These are phyloP conservation scores for Anhinga rufa DNA, from an alignment of 2,113 vertebrate species.

Conservation along the genomic window DNA sequence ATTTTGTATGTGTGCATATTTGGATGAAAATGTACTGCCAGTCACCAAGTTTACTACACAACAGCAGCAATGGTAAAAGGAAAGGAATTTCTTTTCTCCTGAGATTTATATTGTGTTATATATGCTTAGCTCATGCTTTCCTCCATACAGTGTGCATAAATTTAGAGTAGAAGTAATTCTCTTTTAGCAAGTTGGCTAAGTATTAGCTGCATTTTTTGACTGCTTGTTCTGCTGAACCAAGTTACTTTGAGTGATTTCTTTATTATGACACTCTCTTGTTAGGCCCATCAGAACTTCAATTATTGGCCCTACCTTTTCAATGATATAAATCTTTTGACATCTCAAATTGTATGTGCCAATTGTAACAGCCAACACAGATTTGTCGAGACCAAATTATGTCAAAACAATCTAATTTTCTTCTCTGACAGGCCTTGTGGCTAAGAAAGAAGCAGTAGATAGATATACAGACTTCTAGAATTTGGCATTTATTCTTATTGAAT, in stretches of 20 bases:
- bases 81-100: slow-evolving; percentile 33
- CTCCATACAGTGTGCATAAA: background rate
- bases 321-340: slow-evolving; percentile 63
- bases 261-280: slow-evolving; percentile 50
- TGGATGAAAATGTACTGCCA: slow-evolving; percentile 75
- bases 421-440: slow-evolving; percentile 45
- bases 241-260: slow-evolving; percentile 32
- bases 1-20: slow-evolving; percentile 73
- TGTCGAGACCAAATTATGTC: slow-evolving; percentile 33
- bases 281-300: slow-evolving; percentile 24
- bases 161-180: background rate
- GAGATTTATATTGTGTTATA: slow-evolving; percentile 4
- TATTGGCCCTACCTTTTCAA: slow-evolving; percentile 52
- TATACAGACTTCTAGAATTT: background rate
- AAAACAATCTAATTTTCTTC: slow-evolving; percentile 53
- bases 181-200: slow-evolving; percentile 5
- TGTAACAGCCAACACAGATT: slow-evolving; percentile 43
- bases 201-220: background rate
- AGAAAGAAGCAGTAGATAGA: background rate
- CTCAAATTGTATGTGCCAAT: slow-evolving; percentile 52
- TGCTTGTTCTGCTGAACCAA: background rate
- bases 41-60: slow-evolving; percentile 51
- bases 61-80: slow-evolving; percentile 33
- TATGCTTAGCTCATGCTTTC: background rate
- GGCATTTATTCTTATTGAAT: slow-evolving; percentile 14